phyloP scores from a whole-genome alignment of 35 echinoderm and acorn worm genomes.

The Amphiura filiformis region DNA sequence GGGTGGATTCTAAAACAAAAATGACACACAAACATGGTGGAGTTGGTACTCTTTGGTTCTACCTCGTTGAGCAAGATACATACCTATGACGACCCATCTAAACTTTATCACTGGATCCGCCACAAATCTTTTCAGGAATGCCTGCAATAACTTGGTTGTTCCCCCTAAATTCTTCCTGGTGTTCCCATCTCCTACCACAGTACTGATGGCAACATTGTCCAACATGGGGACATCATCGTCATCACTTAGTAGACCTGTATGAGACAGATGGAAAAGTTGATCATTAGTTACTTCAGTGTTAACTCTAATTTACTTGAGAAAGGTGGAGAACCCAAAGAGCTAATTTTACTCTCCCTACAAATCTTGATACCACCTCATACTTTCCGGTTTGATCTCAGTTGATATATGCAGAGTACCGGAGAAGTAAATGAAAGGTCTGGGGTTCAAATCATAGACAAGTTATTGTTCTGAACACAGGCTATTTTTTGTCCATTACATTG shows the following conservation, averaged over 20 bases:
- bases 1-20: too few species aligned
- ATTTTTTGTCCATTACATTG: too few species aligned
- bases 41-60: neutral
- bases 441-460: too few species aligned
- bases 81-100: slow-evolving; percentile 68
- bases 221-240: slow-evolving; percentile 22
- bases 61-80: neutral
- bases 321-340: too few species aligned
- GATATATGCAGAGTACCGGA: too few species aligned
- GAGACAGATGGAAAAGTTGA: too few species aligned
- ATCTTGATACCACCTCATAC: neutral
- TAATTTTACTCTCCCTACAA: too few species aligned
- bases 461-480: too few species aligned
- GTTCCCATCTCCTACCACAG: neutral
- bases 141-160: slow-evolving; percentile 42
- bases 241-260: slow-evolving; percentile 51
- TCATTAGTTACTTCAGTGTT: too few species aligned
- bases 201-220: neutral
- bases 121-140: slow-evolving; percentile 43
- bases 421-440: too few species aligned
- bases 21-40: neutral
- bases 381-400: too few species aligned
- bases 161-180: slow-evolving; percentile 43
- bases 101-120: slow-evolving; percentile 61
- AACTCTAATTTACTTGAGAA: too few species aligned